Evolutionary conservation across 2,797 vertebrate genomes (phyloP).

Genomic region (Acipenser transmontanus): DNA sequence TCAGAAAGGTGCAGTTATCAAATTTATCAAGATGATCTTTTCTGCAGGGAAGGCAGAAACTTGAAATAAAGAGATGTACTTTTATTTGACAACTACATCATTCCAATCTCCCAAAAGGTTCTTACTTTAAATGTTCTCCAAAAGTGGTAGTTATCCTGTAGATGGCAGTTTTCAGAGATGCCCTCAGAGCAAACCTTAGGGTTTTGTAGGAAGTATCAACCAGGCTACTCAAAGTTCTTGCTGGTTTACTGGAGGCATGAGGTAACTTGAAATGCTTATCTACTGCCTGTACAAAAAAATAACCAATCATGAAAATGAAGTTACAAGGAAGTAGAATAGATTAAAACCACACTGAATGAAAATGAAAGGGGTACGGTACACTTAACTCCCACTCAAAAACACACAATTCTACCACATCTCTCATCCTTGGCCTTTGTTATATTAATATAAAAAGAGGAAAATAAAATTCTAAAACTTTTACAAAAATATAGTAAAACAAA

Average conservation of each 20-base stretch:
- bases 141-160: conserved; percentile 91
- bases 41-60: not conserved
- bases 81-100: not conserved
- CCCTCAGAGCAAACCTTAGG: conserved; percentile 84
- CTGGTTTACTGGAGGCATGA: conserved; percentile 86
- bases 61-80: not conserved
- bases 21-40: not conserved
- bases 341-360: not conserved
- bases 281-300: conserved; percentile 65
- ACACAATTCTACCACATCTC: not conserved
- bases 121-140: conserved; percentile 88
- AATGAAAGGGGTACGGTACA: not conserved
- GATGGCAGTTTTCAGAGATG: conserved; percentile 85
- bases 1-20: not conserved
- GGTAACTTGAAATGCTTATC: conserved; percentile 95
- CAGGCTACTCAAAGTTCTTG: conserved; percentile 61
- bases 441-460: too few species aligned
- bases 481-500: too few species aligned
- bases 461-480: too few species aligned
- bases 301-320: not conserved
- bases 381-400: too few species aligned
- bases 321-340: not conserved
- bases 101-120: not conserved
- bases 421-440: too few species aligned
- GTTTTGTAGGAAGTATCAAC: conserved; percentile 84